These are phyloP conservation scores for Porites divaricata DNA, from an alignment of 92 coral and sea anemone species.

Conservation along the genomic window DNA sequence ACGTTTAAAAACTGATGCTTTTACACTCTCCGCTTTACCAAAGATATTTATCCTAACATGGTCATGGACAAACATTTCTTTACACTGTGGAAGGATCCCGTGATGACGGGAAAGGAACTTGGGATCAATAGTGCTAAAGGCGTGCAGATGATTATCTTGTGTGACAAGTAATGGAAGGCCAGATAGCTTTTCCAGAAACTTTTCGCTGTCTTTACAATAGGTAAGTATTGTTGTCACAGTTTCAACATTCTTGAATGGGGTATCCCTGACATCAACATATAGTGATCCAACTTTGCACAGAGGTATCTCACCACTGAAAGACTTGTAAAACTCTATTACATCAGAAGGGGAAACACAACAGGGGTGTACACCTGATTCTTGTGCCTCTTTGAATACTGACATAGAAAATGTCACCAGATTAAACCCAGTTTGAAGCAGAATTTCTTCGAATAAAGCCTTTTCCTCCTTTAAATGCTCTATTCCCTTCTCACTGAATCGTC, in stretches of 20 bases:
- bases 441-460: not conserved
- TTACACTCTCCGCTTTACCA: not conserved
- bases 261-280: slow-evolving; percentile 21
- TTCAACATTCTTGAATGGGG: slow-evolving; percentile 37
- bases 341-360: slow-evolving; percentile 41
- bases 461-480: not conserved
- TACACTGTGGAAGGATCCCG: slow-evolving; percentile 62
- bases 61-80: slow-evolving; percentile 68
- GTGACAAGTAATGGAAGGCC: slow-evolving; percentile 88
- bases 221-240: slow-evolving; percentile 39
- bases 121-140: slow-evolving; percentile 33
- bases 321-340: slow-evolving; percentile 54
- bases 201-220: slow-evolving; percentile 69
- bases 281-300: slow-evolving; percentile 48
- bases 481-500: not conserved
- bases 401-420: slow-evolving; percentile 58
- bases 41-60: slow-evolving; percentile 24
- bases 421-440: slow-evolving; percentile 69
- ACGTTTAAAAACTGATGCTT: slow-evolving; percentile 44
- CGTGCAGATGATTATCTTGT: slow-evolving; percentile 65
- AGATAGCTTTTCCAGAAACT: slow-evolving; percentile 61
- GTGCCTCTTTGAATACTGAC: slow-evolving; percentile 33
- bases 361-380: slow-evolving; percentile 17
- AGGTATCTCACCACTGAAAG: slow-evolving; percentile 24
- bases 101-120: slow-evolving; percentile 59